Conservation (phyloP, 2,888 invertebrate genomes). For the Stenolophus ochropezus region DNA sequence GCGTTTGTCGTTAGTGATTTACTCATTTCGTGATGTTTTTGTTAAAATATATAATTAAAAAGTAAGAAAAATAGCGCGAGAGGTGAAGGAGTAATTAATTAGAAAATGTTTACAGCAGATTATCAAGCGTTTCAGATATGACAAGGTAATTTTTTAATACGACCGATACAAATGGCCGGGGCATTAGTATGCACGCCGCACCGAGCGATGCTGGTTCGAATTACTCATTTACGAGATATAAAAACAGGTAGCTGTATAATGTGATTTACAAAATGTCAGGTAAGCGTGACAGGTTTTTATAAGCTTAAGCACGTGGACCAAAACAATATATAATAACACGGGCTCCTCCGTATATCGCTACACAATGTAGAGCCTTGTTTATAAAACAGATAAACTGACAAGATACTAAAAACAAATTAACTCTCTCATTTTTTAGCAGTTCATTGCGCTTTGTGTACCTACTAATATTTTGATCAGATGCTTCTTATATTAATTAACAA, state of each 20-base stretch:
- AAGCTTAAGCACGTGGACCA: conserved; percentile 51
- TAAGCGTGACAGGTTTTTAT: conserved; percentile 57
- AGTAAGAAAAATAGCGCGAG: conserved; percentile 4
- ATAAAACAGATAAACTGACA: conserved; percentile 8
- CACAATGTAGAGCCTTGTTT: background rate
- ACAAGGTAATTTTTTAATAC: conserved; percentile 49
- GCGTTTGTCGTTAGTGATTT: background rate
- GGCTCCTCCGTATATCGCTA: background rate
- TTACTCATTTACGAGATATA: conserved; percentile 54
- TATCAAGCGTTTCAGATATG: conserved; percentile 43
- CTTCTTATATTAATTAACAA: no score
- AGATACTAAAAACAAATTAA: conserved; percentile 56
- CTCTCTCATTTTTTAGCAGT: conserved; percentile 29
- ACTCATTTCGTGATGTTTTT: conserved; percentile 6
- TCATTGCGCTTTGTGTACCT: no score
- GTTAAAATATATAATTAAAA: conserved; percentile 10
- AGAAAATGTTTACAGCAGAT: conserved; percentile 50
- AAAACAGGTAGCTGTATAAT: conserved; percentile 56
- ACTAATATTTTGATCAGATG: no score
- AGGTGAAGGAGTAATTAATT: conserved; percentile 45
- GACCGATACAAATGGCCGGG: conserved; percentile 11
- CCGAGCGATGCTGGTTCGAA: conserved; percentile 34
- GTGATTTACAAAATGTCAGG: conserved; percentile 56
- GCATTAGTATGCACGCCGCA: conserved; percentile 36
- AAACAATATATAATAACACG: conserved; percentile 43